phyloP scores from a whole-genome alignment of 2,113 vertebrate species.

The Carassius carassius region DNA sequence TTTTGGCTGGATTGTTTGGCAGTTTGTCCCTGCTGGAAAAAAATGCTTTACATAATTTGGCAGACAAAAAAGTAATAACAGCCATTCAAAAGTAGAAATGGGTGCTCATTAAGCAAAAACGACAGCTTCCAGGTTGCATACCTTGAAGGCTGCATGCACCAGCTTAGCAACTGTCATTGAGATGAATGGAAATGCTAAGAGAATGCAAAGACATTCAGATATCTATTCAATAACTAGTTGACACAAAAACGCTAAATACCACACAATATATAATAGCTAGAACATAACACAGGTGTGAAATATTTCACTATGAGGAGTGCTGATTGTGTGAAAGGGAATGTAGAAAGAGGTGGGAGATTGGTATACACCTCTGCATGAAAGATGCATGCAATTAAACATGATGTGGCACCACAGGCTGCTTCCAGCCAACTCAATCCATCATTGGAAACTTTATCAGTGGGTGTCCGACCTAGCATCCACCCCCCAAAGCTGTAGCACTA shows the following conservation, averaged over 20 bases:
- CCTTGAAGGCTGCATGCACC: neutral
- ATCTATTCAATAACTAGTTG: neutral
- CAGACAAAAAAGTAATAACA: neutral
- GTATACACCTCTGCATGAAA: constrained; percentile 68
- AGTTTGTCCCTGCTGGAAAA: neutral
- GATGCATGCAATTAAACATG: constrained; percentile 74
- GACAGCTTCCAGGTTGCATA: neutral
- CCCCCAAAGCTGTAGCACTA: constrained; percentile 48
- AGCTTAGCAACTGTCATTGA: neutral
- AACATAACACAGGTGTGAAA: constrained; percentile 20
- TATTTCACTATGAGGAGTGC: neutral
- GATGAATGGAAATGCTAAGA: neutral
- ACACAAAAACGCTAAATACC: neutral
- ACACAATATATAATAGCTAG: neutral
- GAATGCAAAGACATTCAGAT: neutral
- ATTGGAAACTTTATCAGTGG: constrained; percentile 70
- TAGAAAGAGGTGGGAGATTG: neutral
- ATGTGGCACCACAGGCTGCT: constrained; percentile 61
- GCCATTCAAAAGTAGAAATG: neutral
- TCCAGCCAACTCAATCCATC: constrained; percentile 71
- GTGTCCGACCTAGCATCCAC: constrained; percentile 22
- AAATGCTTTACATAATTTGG: neutral
- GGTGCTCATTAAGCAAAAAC: neutral
- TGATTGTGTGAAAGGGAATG: neutral
- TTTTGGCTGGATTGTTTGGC: neutral